Percentiles rank a stretch among this genome's conserved stretches.
Evolutionary conservation across 2,888 invertebrate species (phyloP).

Genomic region (Euproctis similis): DNA sequence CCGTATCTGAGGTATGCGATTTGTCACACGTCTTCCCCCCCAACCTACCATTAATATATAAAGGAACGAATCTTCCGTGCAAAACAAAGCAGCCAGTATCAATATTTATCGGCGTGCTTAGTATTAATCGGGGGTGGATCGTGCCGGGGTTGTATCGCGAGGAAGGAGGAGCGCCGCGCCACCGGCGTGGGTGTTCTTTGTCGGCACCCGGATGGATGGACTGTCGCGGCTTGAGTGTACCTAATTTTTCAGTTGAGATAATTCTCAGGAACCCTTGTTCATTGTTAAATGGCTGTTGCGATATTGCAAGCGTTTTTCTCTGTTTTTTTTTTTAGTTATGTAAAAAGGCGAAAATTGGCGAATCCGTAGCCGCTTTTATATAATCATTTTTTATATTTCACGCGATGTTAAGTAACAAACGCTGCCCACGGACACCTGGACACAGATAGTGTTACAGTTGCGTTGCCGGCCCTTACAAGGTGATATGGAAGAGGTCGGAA

Average conservation of each 20-base stretch:
- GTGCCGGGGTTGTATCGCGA: constrained; percentile 53
- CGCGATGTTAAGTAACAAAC: too few relatives aligned
- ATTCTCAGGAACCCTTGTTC: constrained; percentile 38
- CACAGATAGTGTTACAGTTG: too few relatives aligned
- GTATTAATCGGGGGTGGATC: constrained; percentile 70
- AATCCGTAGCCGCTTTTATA: too few relatives aligned
- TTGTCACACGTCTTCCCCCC: constrained; percentile 64
- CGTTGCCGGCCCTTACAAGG: too few relatives aligned
- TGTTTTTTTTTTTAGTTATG: too few relatives aligned
- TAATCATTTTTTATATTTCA: too few relatives aligned
- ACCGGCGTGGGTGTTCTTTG: constrained; percentile 32
- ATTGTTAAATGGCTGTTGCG: too few relatives aligned
- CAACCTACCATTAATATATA: constrained; percentile 67
- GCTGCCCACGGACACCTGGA: too few relatives aligned
- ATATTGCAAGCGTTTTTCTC: too few relatives aligned
- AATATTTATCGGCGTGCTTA: constrained; percentile 74
- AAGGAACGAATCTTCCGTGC: constrained; percentile 60
- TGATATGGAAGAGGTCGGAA: too few relatives aligned
- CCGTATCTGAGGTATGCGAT: constrained; percentile 39
- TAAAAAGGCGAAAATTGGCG: too few relatives aligned
- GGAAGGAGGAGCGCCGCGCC: too few relatives aligned
- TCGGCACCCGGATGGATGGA: constrained; percentile 54
- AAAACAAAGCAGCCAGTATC: constrained; percentile 71
- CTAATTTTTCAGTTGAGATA: constrained; percentile 60
- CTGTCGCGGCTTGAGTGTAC: constrained; percentile 56